These are phyloP conservation scores for Anguilla anguilla DNA, from an alignment of 2,797 vertebrate species.

Conservation along the genomic window DNA sequence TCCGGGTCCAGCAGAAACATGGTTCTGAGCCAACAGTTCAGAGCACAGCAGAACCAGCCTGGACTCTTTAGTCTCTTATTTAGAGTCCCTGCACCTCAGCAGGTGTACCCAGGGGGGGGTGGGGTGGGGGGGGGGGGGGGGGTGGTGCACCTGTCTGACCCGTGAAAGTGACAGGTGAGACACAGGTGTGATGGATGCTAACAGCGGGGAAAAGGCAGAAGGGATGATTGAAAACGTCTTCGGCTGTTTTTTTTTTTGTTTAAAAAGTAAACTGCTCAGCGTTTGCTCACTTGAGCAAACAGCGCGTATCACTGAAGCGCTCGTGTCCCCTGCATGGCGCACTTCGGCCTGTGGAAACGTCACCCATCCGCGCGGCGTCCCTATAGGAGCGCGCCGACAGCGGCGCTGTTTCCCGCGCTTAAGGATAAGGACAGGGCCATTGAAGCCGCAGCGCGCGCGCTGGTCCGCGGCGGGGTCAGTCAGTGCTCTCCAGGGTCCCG, in stretches of 20 bases:
- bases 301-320: background rate
- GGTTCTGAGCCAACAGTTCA: background rate
- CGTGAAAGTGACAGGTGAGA: background rate
- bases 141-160: background rate
- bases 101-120: background rate
- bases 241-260: background rate
- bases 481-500: background rate
- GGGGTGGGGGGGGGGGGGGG: too few relatives aligned
- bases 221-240: background rate
- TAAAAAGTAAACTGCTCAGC: background rate
- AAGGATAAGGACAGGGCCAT: background rate
- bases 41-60: background rate
- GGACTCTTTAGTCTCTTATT: background rate
- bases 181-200: background rate
- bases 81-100: background rate
- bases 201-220: background rate
- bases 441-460: background rate
- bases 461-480: background rate
- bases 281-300: background rate
- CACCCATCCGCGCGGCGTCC: background rate
- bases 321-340: too few relatives aligned
- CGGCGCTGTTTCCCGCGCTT: background rate
- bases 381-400: background rate
- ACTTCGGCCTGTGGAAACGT: background rate
- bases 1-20: background rate